Conservation (phyloP, 2,797 vertebrate genomes). For the Spinibarbus caldwelli region DNA sequence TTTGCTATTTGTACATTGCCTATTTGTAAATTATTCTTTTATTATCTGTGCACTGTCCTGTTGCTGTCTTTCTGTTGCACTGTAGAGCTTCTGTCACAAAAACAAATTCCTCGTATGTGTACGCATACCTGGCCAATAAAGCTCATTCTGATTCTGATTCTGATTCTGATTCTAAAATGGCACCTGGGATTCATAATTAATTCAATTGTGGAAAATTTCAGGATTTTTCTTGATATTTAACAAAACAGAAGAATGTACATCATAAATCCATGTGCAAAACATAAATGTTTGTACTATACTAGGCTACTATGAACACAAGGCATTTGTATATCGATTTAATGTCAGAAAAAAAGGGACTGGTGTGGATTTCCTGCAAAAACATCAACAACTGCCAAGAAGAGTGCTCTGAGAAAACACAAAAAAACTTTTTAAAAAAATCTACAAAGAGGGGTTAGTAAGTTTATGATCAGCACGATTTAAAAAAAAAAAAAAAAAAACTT, state of each 20-base stretch:
- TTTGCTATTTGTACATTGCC: too few relatives aligned
- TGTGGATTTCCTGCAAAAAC: background rate
- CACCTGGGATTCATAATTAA: background rate
- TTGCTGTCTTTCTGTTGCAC: too few relatives aligned
- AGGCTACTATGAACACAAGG: background rate
- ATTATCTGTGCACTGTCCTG: too few relatives aligned
- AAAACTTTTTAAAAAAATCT: background rate
- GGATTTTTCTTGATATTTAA: background rate
- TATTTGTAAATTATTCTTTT: too few relatives aligned
- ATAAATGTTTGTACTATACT: background rate
- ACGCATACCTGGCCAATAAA: too few relatives aligned
- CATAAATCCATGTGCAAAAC: too few relatives aligned
- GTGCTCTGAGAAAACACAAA: background rate
- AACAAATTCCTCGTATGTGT: too few relatives aligned
- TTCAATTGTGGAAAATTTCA: background rate
- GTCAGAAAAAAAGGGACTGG: background rate
- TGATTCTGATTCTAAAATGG: too few relatives aligned
- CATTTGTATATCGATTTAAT: background rate
- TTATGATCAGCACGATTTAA: background rate
- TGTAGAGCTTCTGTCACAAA: too few relatives aligned
- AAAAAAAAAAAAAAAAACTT: too few relatives aligned
- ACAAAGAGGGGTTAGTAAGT: background rate
- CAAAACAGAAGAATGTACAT: background rate
- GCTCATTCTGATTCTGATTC: too few relatives aligned
- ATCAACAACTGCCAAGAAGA: background rate